Conservation (phyloP, 2,113 vertebrate species). For the Sebastes fasciatus region DNA sequence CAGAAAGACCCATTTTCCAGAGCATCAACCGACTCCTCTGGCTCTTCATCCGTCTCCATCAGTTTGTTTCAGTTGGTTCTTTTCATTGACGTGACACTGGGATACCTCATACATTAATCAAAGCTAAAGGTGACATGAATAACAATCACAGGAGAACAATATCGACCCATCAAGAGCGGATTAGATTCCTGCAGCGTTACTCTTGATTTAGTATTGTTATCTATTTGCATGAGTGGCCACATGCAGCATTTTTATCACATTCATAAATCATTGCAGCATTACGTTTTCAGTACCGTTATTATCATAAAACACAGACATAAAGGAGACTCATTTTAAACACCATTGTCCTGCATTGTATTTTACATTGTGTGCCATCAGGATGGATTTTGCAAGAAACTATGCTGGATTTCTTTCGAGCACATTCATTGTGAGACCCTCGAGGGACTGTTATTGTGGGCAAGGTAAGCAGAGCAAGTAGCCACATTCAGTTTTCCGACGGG, state of each 20-base stretch:
- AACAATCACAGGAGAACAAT: not conserved
- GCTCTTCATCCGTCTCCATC: not conserved
- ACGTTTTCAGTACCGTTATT: not conserved
- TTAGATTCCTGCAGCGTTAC: constrained; percentile 18
- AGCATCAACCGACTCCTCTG: not conserved
- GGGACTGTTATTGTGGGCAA: not conserved
- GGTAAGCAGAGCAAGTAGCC: not conserved
- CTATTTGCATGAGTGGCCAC: not conserved
- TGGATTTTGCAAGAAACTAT: not conserved
- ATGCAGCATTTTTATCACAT: not conserved
- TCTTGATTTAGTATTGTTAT: not conserved
- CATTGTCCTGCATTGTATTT: not conserved
- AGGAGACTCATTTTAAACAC: not conserved
- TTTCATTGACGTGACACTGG: not conserved
- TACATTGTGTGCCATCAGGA: not conserved
- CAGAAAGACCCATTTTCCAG: not conserved
- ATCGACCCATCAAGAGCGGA: constrained; percentile 2
- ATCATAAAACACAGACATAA: not conserved
- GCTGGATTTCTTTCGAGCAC: not conserved
- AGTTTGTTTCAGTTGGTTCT: not conserved
- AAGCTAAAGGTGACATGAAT: constrained; percentile 28
- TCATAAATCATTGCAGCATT: constrained; percentile 13
- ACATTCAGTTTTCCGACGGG: not conserved
- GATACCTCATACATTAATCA: not conserved
- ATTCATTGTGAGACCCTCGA: not conserved